Evolutionary conservation across 2,888 invertebrate species (phyloP).

Genomic region (Melieria omissa): DNA sequence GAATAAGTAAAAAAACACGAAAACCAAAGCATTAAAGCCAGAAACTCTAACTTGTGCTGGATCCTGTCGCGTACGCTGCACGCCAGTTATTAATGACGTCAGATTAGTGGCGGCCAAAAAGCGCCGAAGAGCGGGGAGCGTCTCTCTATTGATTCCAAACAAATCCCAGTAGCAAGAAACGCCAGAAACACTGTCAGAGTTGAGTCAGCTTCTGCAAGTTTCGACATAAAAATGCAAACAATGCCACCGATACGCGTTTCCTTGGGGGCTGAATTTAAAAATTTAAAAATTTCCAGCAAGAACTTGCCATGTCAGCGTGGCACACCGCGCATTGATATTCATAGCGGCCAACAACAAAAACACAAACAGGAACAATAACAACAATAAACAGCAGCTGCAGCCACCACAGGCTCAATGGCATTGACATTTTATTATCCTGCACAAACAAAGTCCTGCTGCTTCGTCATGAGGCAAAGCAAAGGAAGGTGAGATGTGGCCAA

Average conservation of each 20-base stretch:
- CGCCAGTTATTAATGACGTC: slow-evolving; percentile 14
- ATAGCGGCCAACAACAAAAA: slow-evolving; percentile 33
- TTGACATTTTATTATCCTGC: not conserved
- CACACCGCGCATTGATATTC: not conserved
- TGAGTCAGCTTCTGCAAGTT: too few relatives aligned
- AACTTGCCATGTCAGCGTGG: too few relatives aligned
- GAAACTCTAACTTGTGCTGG: not conserved
- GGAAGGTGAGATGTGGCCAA: not conserved
- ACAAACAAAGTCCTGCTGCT: too few relatives aligned
- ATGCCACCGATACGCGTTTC: too few relatives aligned
- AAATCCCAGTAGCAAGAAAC: too few relatives aligned
- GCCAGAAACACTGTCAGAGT: too few relatives aligned
- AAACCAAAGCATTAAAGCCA: not conserved
- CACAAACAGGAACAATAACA: slow-evolving; percentile 17
- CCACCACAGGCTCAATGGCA: not conserved
- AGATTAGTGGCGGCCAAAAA: slow-evolving; percentile 2
- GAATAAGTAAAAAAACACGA: not conserved
- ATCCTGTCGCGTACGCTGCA: not conserved
- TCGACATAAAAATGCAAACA: too few relatives aligned
- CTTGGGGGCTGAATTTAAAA: too few relatives aligned
- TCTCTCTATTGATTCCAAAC: too few relatives aligned
- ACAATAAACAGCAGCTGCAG: not conserved
- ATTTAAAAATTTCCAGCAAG: too few relatives aligned
- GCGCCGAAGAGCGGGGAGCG: too few relatives aligned
- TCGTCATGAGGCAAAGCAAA: too few relatives aligned